Conservation (phyloP, 2,113 vertebrate genomes). For the Tonatia bakeri region DNA sequence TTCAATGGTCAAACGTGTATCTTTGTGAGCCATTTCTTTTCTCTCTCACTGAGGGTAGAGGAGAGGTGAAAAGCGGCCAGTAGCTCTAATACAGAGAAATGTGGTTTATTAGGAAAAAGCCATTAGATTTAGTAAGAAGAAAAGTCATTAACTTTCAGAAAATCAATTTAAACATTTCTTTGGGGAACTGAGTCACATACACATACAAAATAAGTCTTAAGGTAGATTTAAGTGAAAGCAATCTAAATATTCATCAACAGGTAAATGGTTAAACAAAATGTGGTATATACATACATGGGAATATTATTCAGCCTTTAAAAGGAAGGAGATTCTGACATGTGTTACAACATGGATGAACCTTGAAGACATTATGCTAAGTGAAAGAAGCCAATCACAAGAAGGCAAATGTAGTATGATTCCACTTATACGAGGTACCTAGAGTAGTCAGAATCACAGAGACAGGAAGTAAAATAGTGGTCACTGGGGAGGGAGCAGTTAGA, state of each 20-base stretch:
- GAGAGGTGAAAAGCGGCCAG: background rate
- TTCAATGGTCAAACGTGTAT: background rate
- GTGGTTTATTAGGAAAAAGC: background rate
- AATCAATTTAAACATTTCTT: background rate
- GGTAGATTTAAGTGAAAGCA: background rate
- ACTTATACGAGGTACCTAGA: background rate
- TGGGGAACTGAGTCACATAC: background rate
- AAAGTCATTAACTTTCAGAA: slow-evolving; percentile 5
- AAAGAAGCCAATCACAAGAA: background rate
- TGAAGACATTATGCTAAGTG: background rate
- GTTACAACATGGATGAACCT: background rate
- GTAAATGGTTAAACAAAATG: background rate
- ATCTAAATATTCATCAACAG: background rate
- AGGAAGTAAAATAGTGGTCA: background rate
- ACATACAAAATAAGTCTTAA: background rate
- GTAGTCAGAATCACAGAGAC: background rate
- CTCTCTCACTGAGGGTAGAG: background rate
- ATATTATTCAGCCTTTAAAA: background rate
- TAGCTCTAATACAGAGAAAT: slow-evolving; percentile 2
- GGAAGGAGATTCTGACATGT: background rate
- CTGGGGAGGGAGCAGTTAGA: background rate
- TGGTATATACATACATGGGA: background rate
- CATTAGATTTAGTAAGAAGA: background rate
- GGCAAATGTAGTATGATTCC: background rate
- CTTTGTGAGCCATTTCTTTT: background rate